Base-by-base conservation (phyloP, 53 echinoderm and acorn worm genomes). In the Henricia sp. region DNA sequence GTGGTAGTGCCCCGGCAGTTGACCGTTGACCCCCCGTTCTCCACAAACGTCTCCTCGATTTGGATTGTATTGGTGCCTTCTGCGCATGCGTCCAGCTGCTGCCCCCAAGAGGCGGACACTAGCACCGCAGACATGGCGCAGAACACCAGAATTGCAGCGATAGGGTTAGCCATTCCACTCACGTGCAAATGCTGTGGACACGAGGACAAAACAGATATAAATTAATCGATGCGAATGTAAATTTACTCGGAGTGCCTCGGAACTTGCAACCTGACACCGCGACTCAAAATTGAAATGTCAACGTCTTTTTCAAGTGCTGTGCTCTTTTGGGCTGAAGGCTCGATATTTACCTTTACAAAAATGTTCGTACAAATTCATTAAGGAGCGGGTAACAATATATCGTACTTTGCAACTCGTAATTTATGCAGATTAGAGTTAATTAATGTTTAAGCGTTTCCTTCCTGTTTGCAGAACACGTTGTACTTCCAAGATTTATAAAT, bases 1-100 rank as follows among this genome's bases (percentile, higher is more conserved):
- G 59, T 70, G 8, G 58, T 48, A 1, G 85, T 84, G 23, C 85
- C 85, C 24, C 41, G 39, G 59, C 85, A 84, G 46, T 25, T 58
- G 55, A 71, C 44, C 44, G 23, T 43, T 12, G 56, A 57, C 21
- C 62, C 72, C 0, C 70, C 41, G 20, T 84, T 41, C 6, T 72
- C 58, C 23, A 57, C 17, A 35, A 84, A 71, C 71, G 26, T 33
- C 23, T 84, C 71, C 2, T 72, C 32, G 30, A 84, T 9, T 3
- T 20, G 46, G 28, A 80, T 62, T 6, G 46, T 44, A 64, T 33
- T 63, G 80, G 35, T 50, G 1, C 80, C 65, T 21, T 34, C 46
- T 27, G 10, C 80, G 50, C 80, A 80, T 32, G 51, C 37, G 48
- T 25, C 19, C 0, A 4, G 19, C 63, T 5, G 80, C 64, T 19